These are phyloP conservation scores for Macroramphosus scolopax DNA, from an alignment of 2,797 vertebrate genomes.

Conservation along the genomic window DNA sequence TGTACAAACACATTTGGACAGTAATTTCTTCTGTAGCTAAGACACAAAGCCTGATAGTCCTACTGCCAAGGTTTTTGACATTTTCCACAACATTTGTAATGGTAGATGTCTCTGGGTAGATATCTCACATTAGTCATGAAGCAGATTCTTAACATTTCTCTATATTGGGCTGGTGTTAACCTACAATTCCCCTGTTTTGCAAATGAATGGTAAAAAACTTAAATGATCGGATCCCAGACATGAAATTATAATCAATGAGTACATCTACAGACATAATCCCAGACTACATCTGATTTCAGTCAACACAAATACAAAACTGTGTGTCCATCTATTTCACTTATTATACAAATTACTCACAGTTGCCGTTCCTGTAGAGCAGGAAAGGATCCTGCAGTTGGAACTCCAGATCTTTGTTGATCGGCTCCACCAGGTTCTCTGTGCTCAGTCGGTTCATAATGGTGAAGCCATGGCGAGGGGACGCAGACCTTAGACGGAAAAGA, in stretches of 20 bases:
- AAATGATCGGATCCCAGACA: background rate
- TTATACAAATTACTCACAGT: conserved; percentile 81
- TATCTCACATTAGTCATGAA: too few species aligned
- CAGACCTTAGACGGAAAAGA: conserved; percentile 79
- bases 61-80: too few species aligned
- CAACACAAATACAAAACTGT: background rate
- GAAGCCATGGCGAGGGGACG: conserved; percentile 94
- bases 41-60: background rate
- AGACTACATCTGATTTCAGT: background rate
- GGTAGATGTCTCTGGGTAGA: background rate
- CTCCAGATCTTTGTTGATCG: conserved; percentile 97
- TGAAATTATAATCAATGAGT: background rate
- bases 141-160: background rate
- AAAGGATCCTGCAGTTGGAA: conserved; percentile 98
- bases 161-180: background rate
- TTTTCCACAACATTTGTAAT: conserved; percentile 1
- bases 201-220: background rate
- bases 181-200: background rate
- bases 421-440: conserved; percentile 94
- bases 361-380: conserved; percentile 94
- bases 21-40: background rate
- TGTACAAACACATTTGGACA: too few species aligned
- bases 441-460: conserved; percentile 97
- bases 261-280: too few species aligned
- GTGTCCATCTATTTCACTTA: background rate